Conservation (phyloP, 2,888 invertebrate genomes). For the Lumbricus terrestris region DNA sequence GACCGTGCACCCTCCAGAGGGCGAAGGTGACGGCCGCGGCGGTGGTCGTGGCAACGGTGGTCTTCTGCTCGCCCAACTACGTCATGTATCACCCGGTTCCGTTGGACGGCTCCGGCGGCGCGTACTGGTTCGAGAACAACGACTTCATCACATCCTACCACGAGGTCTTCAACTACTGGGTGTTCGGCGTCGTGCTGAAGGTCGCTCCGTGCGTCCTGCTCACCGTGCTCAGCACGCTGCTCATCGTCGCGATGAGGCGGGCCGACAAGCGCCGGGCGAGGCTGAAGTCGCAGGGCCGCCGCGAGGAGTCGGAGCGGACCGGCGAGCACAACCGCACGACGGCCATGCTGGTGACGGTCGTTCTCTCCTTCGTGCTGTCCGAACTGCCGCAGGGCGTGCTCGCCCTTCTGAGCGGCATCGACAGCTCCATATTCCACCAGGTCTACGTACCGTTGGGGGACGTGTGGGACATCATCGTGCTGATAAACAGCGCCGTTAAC, state of each 20-base stretch:
- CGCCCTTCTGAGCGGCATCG: constrained; percentile 69
- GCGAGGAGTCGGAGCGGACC: constrained; percentile 52
- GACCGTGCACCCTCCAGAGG: constrained; percentile 50
- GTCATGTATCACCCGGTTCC: constrained; percentile 43
- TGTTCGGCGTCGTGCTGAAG: constrained; percentile 89
- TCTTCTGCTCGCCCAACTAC: constrained; percentile 54
- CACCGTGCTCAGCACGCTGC: constrained; percentile 66
- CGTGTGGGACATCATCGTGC: constrained; percentile 84
- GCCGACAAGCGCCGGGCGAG: constrained; percentile 64
- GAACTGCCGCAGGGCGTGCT: constrained; percentile 79
- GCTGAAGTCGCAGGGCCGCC: constrained; percentile 51
- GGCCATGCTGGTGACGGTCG: constrained; percentile 82
- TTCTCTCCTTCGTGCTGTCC: constrained; percentile 83
- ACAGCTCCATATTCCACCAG: constrained; percentile 63
- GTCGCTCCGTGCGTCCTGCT: constrained; percentile 85
- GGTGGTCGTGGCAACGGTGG: constrained; percentile 46
- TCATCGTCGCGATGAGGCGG: constrained; percentile 82
- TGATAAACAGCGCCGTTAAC: constrained; percentile 88
- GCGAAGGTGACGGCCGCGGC: constrained; percentile 50
- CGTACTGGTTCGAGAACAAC: constrained; percentile 49
- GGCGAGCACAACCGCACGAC: constrained; percentile 73
- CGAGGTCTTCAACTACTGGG: constrained; percentile 75
- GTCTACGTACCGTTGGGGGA: constrained; percentile 70
- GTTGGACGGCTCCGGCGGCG: constrained; percentile 33
- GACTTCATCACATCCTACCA: constrained; percentile 44